Conservation (phyloP, 2,797 vertebrate species). For the Silurus lanzhouensis region DNA sequence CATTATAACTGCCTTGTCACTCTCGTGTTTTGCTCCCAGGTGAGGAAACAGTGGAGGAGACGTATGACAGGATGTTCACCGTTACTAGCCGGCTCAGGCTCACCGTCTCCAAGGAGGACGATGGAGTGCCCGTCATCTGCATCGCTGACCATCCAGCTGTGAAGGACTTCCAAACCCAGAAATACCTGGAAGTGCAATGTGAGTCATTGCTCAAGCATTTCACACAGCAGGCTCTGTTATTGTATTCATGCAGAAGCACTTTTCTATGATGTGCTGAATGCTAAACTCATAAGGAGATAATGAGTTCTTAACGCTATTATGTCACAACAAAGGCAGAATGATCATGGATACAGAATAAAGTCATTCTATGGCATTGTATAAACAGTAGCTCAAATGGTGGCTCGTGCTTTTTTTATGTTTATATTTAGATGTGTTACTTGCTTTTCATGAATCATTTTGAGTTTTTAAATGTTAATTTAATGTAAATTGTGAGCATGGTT, state of each 20-base stretch:
- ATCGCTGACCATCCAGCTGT: conserved; percentile 95
- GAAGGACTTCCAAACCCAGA: conserved; percentile 92
- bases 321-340: background rate
- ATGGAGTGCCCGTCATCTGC: conserved; percentile 91
- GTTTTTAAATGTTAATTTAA: background rate
- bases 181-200: conserved; percentile 95
- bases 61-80: conserved; percentile 93
- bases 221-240: conserved; percentile 3
- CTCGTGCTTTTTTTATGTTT: background rate
- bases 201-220: conserved; percentile 60
- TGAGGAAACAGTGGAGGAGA: conserved; percentile 88
- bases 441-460: background rate
- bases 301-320: background rate
- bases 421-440: background rate
- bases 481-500: background rate
- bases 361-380: background rate
- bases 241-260: background rate
- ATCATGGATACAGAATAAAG: background rate
- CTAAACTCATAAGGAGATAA: background rate
- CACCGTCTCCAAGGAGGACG: conserved; percentile 91
- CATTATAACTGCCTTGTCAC: conserved; percentile 54
- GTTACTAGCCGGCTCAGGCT: conserved; percentile 90
- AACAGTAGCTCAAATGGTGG: background rate
- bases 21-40: conserved; percentile 69
- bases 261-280: background rate